Evolutionary conservation across 2,113 vertebrate species (phyloP).

Genomic region (Carassius auratus): DNA sequence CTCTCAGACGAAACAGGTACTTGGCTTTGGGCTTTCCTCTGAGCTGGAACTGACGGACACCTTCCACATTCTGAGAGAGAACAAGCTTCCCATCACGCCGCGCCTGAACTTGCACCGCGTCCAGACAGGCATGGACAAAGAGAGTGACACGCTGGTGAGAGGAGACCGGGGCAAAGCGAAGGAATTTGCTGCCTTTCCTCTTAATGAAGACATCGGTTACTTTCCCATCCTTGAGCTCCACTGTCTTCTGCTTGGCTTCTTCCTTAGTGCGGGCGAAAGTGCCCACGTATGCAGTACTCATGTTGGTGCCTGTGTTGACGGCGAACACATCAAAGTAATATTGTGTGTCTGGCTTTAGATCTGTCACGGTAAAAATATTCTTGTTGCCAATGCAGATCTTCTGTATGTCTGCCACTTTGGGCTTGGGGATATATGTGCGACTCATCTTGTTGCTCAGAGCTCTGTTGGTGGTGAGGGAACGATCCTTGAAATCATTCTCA

Average conservation of each 20-base stretch:
- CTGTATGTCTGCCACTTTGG: conserved; percentile 81
- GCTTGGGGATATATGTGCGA: conserved; percentile 73
- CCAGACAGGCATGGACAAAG: conserved; percentile 89
- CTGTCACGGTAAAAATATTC: conserved; percentile 93
- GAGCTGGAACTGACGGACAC: conserved; percentile 90
- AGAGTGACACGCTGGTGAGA: conserved; percentile 93
- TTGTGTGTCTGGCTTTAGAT: conserved; percentile 91
- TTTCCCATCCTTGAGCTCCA: conserved; percentile 93
- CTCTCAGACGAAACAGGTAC: conserved; percentile 89
- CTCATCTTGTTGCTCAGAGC: conserved; percentile 73
- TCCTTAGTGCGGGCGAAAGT: conserved; percentile 95
- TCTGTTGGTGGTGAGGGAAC: conserved; percentile 70
- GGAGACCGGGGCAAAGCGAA: conserved; percentile 91
- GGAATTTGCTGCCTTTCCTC: conserved; percentile 87
- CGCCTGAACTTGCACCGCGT: conserved; percentile 88
- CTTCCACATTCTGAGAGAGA: conserved; percentile 89
- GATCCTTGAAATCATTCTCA: conserved; percentile 80
- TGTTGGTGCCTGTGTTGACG: conserved; percentile 86
- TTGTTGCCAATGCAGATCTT: conserved; percentile 93
- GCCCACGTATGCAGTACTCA: conserved; percentile 91
- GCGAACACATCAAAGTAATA: conserved; percentile 98
- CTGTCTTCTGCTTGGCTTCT: conserved; percentile 89
- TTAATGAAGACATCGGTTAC: conserved; percentile 91
- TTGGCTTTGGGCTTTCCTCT: conserved; percentile 94
- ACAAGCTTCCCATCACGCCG: conserved; percentile 90